These are phyloP conservation scores for Mormyrops boulengeri DNA, from an alignment of 2,797 vertebrate species.

Conservation along the genomic window DNA sequence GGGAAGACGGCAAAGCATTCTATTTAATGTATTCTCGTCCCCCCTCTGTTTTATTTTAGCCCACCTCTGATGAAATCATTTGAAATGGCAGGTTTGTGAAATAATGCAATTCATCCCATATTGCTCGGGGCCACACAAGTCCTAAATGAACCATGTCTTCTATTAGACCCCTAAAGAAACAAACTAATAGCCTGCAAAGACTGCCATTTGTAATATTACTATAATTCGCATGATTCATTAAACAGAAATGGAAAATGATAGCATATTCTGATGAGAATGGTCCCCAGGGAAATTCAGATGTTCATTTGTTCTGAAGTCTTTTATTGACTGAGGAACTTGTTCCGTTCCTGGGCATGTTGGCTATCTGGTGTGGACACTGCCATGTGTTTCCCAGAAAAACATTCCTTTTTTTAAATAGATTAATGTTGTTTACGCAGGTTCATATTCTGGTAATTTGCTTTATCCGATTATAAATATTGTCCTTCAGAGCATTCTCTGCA, in stretches of 20 bases:
- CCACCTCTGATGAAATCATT: conserved; percentile 71
- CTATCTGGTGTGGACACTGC: conserved; percentile 58
- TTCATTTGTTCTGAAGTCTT: conserved; percentile 81
- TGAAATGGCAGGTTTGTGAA: conserved; percentile 83
- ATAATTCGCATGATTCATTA: conserved; percentile 99
- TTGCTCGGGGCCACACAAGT: conserved; percentile 80
- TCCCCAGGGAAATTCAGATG: conserved; percentile 79
- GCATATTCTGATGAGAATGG: conserved; percentile 79
- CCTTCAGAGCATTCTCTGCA: neutral
- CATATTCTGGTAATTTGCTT: conserved; percentile 33
- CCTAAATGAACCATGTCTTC: conserved; percentile 91
- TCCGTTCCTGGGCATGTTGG: conserved; percentile 70
- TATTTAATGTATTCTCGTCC: conserved; percentile 66
- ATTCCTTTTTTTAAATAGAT: conserved; percentile 29
- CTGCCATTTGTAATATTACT: conserved; percentile 98
- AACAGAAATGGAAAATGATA: conserved; percentile 96
- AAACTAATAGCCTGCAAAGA: conserved; percentile 98
- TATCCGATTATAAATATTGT: conserved; percentile 22
- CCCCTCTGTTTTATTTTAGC: conserved; percentile 53
- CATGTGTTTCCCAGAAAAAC: conserved; percentile 39
- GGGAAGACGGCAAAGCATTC: conserved; percentile 46
- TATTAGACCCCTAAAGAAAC: conserved; percentile 99
- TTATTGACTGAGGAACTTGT: conserved; percentile 85
- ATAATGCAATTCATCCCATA: conserved; percentile 89
- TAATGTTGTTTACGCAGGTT: conserved; percentile 50